A percentile compares a stretch with the other conserved stretches of the same genome.
These are phyloP conservation scores for Corbicula japonica DNA, from an alignment of 2,888 invertebrate species.

Conservation along the genomic window DNA sequence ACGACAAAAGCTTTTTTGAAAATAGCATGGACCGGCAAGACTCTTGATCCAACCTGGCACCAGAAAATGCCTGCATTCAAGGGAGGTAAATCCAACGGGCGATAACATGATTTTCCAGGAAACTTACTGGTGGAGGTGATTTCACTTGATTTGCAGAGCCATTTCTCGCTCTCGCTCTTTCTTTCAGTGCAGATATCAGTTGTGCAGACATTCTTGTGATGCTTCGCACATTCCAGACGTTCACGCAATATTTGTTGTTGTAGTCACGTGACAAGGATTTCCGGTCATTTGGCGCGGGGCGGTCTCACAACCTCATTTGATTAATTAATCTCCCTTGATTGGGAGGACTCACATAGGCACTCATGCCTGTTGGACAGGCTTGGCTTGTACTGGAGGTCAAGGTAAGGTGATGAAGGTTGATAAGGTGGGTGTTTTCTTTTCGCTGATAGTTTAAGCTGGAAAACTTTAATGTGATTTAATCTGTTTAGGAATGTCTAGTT, in stretches of 20 bases:
- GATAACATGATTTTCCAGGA: neutral
- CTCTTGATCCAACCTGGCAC: neutral
- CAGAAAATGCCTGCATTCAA: neutral
- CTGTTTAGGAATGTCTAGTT: too few relatives aligned
- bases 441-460: too few relatives aligned
- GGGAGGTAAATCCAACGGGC: neutral
- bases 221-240: neutral
- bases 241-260: neutral
- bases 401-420: too few relatives aligned
- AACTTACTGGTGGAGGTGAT: neutral
- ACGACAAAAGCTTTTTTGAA: neutral
- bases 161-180: too few relatives aligned
- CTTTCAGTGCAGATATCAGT: slow-evolving; percentile 9
- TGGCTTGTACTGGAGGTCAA: too few relatives aligned
- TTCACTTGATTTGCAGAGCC: too few relatives aligned
- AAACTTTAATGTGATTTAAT: too few relatives aligned
- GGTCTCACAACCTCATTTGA: too few relatives aligned
- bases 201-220: slow-evolving; percentile 24
- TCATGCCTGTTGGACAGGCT: too few relatives aligned
- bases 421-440: too few relatives aligned
- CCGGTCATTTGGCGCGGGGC: slow-evolving; percentile 24
- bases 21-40: neutral
- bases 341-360: too few relatives aligned
- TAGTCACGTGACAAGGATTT: slow-evolving; percentile 16
- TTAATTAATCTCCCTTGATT: too few relatives aligned